phyloP scores from a whole-genome alignment of 2,888 invertebrate species.

The Synergus umbraculus region DNA sequence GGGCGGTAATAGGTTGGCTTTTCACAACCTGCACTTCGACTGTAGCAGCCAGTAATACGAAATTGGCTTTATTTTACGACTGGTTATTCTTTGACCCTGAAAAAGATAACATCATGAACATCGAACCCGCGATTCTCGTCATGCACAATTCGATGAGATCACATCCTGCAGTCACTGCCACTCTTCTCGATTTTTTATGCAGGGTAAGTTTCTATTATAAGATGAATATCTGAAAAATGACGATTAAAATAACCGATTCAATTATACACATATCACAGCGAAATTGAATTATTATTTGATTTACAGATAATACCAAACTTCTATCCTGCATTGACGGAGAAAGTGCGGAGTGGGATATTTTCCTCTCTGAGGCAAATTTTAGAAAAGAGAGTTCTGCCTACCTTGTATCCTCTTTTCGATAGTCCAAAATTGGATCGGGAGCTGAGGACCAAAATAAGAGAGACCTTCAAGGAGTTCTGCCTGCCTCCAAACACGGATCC shows the following conservation, averaged over 20 bases:
- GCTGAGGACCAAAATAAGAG: constrained; percentile 89
- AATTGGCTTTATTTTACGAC: constrained; percentile 94
- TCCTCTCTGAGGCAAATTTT: constrained; percentile 91
- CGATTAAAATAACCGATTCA: too few species aligned
- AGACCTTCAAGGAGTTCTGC: constrained; percentile 95
- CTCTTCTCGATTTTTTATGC: constrained; percentile 93
- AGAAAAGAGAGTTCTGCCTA: constrained; percentile 94
- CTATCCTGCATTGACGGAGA: constrained; percentile 87
- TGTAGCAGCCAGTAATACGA: constrained; percentile 93
- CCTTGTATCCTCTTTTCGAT: constrained; percentile 91
- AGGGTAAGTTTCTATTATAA: constrained; percentile 77
- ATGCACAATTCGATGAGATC: constrained; percentile 96
- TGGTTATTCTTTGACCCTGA: constrained; percentile 95
- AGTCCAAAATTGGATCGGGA: constrained; percentile 92
- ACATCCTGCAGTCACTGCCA: constrained; percentile 93
- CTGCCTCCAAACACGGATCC: constrained; percentile 79
- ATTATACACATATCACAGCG: too few species aligned
- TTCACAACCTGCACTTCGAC: constrained; percentile 93
- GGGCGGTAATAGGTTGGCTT: constrained; percentile 97
- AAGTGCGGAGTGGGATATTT: constrained; percentile 89
- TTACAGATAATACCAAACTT: constrained; percentile 91
- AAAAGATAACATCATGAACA: constrained; percentile 97
- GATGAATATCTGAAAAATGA: not conserved
- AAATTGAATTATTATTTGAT: not conserved
- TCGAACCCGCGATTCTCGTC: constrained; percentile 94